A percentile compares a stretch with the other conserved stretches of the same genome.
These are phyloP conservation scores for Crotalus helleri DNA, from an alignment of 2,113 vertebrate species.

Conservation along the genomic window DNA sequence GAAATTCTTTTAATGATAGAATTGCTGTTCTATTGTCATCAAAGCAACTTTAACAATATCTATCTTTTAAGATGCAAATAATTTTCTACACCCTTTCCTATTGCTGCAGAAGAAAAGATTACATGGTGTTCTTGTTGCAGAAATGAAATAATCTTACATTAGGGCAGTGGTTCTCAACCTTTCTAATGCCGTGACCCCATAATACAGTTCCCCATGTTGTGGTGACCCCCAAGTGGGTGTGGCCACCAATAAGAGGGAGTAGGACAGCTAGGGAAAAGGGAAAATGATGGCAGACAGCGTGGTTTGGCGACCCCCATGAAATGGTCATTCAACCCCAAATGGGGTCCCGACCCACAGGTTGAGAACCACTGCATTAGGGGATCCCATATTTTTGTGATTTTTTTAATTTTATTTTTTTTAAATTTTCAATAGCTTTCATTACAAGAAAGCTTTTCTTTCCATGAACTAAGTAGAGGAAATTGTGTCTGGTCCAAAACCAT, in stretches of 20 bases:
- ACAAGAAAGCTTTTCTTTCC: not conserved
- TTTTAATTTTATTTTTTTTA: too few relatives aligned
- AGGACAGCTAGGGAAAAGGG: too few relatives aligned
- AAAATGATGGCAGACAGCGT: too few relatives aligned
- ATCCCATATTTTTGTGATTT: not conserved
- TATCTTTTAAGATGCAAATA: not conserved
- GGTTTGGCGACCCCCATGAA: too few relatives aligned
- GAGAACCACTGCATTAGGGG: not conserved
- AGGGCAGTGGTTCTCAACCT: too few relatives aligned
- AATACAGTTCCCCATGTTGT: too few relatives aligned
- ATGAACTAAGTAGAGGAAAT: rapidly evolving
- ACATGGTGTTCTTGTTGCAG: not conserved
- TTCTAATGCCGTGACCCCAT: too few relatives aligned
- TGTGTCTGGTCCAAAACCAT: not conserved
- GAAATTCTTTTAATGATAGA: not conserved
- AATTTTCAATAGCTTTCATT: not conserved
- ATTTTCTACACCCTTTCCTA: not conserved
- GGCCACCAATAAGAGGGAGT: too few relatives aligned
- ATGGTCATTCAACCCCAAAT: too few relatives aligned
- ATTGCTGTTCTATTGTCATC: not conserved
- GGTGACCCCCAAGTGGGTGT: too few relatives aligned
- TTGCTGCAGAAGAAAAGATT: not conserved
- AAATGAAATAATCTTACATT: not conserved
- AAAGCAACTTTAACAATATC: not conserved
- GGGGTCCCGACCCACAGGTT: too few relatives aligned